These are phyloP conservation scores for Craseonycteris thonglongyai DNA, from an alignment of 2,113 vertebrate species.

Conservation along the genomic window DNA sequence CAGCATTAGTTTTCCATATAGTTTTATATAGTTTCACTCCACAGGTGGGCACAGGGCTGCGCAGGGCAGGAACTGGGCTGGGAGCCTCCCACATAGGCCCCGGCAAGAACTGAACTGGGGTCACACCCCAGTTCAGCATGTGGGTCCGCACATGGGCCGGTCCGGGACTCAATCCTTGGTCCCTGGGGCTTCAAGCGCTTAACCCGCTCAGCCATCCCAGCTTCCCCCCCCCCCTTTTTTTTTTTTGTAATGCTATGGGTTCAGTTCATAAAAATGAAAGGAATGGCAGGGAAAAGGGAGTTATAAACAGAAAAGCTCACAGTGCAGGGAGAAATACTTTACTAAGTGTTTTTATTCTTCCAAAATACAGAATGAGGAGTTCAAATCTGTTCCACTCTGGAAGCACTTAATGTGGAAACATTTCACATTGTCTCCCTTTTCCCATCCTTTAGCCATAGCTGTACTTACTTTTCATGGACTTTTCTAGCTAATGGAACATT, in stretches of 20 bases:
- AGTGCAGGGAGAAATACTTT: not conserved
- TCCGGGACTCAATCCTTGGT: too few relatives aligned
- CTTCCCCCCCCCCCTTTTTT: too few relatives aligned
- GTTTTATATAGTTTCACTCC: too few relatives aligned
- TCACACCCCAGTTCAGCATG: too few relatives aligned
- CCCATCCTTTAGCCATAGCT: not conserved
- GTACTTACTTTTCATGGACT: not conserved
- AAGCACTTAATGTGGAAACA: not conserved
- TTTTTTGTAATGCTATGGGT: not conserved
- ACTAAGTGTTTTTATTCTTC: not conserved
- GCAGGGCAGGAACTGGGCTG: too few relatives aligned
- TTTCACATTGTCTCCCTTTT: not conserved
- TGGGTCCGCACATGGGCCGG: too few relatives aligned
- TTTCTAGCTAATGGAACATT: not conserved
- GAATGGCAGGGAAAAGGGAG: not conserved
- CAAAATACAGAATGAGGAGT: not conserved
- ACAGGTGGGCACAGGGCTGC: too few relatives aligned
- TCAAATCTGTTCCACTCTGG: not conserved
- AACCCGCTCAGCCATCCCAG: too few relatives aligned
- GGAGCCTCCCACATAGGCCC: too few relatives aligned
- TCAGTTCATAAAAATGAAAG: conserved; percentile 21
- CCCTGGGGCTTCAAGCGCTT: too few relatives aligned
- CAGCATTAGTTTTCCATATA: too few relatives aligned
- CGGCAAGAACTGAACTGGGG: too few relatives aligned
- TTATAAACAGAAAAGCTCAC: not conserved